Evolutionary conservation across 2,888 invertebrate genomes (phyloP).

Genomic region (Drosophila setosimentum): DNA sequence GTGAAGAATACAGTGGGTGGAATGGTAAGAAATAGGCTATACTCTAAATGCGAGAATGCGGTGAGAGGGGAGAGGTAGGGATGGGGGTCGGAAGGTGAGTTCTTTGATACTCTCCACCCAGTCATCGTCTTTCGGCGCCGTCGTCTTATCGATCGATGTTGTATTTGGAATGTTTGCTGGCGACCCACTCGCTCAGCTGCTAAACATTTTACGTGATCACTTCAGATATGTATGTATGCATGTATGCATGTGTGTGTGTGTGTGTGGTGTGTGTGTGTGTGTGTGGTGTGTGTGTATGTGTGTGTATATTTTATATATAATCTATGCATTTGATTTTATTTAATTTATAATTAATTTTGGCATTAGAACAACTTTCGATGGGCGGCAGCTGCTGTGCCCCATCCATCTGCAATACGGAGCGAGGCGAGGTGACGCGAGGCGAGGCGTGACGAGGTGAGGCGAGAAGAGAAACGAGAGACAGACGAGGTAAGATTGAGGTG

Average conservation of each 20-base stretch:
- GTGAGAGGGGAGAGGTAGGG: too few species aligned
- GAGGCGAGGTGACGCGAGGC: conserved; percentile 6
- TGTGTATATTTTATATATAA: conserved; percentile 17
- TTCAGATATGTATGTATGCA: conserved; percentile 3
- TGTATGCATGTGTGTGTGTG: not conserved
- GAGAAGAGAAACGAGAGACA: not conserved
- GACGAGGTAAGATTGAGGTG: conserved; percentile 42
- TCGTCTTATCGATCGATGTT: conserved; percentile 7
- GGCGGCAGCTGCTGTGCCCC: conserved; percentile 58
- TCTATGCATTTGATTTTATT: conserved; percentile 46
- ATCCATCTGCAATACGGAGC: conserved; percentile 48
- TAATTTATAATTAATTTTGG: conserved; percentile 80
- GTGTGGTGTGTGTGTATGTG: too few species aligned
- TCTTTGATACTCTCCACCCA: not conserved
- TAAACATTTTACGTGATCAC: conserved; percentile 42
- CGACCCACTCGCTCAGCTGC: conserved; percentile 10
- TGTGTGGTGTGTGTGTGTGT: not conserved
- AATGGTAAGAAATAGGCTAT: not conserved
- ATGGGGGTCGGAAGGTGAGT: not conserved
- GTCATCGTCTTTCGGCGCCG: not conserved
- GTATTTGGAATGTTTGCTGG: conserved; percentile 1
- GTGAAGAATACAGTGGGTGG: not conserved
- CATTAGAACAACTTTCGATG: conserved; percentile 70
- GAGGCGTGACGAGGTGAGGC: not conserved
- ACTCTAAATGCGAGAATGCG: not conserved